Evolutionary conservation across 2,113 vertebrate genomes (phyloP).

Genomic region (Lanius collurio): DNA sequence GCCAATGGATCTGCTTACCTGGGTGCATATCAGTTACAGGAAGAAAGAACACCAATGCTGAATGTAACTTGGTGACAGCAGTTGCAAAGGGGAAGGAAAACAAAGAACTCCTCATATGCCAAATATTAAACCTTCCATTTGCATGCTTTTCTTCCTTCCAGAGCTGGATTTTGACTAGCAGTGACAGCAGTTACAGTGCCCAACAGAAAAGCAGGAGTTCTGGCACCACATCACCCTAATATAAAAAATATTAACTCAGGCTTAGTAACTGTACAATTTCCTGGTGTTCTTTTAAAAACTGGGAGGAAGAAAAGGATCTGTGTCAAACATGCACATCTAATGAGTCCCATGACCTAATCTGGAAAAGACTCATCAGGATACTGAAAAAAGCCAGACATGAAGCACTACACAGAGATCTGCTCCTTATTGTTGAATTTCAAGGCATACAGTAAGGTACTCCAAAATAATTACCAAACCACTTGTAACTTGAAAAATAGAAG

Average conservation of each 20-base stretch:
- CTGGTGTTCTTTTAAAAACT: conserved; percentile 52
- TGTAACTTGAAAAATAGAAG: background rate
- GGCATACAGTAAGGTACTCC: background rate
- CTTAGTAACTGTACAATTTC: conserved; percentile 48
- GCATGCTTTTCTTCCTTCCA: background rate
- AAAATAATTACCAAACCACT: background rate
- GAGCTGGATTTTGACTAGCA: conserved; percentile 7
- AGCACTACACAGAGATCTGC: background rate
- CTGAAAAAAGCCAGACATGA: conserved; percentile 17
- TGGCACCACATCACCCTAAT: background rate
- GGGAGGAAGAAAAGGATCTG: conserved; percentile 13
- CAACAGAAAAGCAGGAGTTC: conserved; percentile 32
- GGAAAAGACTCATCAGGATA: background rate
- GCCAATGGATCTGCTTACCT: background rate
- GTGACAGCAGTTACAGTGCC: conserved; percentile 6
- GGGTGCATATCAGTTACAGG: background rate
- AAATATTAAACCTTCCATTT: conserved; percentile 16
- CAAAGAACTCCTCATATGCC: background rate
- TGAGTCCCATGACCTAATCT: conserved; percentile 18
- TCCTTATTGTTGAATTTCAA: background rate
- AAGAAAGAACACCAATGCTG: background rate
- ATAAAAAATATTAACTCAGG: conserved; percentile 48
- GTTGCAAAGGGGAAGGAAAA: background rate
- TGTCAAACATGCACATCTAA: conserved; percentile 32
- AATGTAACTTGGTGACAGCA: background rate